These are phyloP conservation scores for Columba janthina DNA, from an alignment of 2,113 vertebrate genomes.

Conservation along the genomic window DNA sequence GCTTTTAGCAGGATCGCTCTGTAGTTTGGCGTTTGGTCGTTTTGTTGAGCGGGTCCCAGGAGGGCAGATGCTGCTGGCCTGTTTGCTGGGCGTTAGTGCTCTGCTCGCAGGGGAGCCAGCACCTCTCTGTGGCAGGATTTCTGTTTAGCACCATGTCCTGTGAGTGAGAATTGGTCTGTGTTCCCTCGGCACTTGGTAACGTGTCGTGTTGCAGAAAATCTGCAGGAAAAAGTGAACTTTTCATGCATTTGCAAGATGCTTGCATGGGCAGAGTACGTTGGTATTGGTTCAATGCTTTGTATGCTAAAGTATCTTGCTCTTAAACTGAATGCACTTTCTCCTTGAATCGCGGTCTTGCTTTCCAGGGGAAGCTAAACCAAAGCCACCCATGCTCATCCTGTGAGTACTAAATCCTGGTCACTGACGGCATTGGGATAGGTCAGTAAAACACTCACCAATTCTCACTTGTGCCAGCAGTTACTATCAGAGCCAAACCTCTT, in stretches of 20 bases:
- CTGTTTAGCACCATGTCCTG: background rate
- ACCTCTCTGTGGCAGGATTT: background rate
- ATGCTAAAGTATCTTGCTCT: background rate
- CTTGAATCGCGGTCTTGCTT: background rate
- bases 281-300: background rate
- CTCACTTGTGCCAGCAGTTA: background rate
- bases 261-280: background rate
- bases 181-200: background rate
- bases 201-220: background rate
- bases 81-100: background rate
- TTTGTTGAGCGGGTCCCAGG: background rate
- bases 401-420: background rate
- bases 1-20: background rate
- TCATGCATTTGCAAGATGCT: background rate
- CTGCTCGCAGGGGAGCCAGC: background rate
- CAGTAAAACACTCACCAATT: rapidly evolving
- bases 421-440: background rate
- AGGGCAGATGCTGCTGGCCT: background rate
- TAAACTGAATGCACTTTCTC: background rate
- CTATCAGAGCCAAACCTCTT: background rate
- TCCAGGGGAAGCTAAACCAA: background rate
- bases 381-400: background rate
- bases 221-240: background rate
- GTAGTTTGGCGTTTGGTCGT: background rate
- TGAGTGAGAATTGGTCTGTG: background rate